A percentile compares a stretch with the other conserved stretches of the same genome.
phyloP scores from a whole-genome alignment of 2,797 vertebrate species.

The Caiman crocodilus region DNA sequence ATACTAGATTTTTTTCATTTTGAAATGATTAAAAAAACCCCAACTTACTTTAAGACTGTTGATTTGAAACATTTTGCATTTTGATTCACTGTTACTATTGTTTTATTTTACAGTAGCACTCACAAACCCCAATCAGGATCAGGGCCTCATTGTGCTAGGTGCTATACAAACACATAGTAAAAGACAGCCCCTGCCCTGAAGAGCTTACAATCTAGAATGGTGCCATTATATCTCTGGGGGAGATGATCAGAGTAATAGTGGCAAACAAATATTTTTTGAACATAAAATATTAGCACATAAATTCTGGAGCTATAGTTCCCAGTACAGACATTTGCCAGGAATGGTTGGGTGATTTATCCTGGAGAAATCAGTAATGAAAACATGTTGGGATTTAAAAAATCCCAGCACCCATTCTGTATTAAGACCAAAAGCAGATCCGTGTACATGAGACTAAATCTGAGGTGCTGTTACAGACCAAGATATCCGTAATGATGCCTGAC shows the following conservation, averaged over 20 bases:
- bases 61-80: background rate
- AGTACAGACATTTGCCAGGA: background rate
- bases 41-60: background rate
- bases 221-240: background rate
- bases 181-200: conserved; percentile 14
- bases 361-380: background rate
- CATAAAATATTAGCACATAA: background rate
- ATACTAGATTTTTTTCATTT: background rate
- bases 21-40: background rate
- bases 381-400: background rate
- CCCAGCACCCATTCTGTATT: background rate
- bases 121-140: conserved; percentile 36
- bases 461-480: background rate
- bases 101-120: conserved; percentile 59
- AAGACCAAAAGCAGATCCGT: background rate
- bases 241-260: background rate
- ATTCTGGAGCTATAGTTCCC: background rate
- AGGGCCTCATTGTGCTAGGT: conserved; percentile 12
- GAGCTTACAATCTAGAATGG: conserved; percentile 31
- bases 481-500: background rate
- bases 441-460: background rate
- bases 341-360: background rate
- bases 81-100: background rate
- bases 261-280: conserved; percentile 31
- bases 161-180: conserved; percentile 34